Base-by-base conservation (phyloP, 2,113 vertebrate species). In the Amphiprion percula region DNA sequence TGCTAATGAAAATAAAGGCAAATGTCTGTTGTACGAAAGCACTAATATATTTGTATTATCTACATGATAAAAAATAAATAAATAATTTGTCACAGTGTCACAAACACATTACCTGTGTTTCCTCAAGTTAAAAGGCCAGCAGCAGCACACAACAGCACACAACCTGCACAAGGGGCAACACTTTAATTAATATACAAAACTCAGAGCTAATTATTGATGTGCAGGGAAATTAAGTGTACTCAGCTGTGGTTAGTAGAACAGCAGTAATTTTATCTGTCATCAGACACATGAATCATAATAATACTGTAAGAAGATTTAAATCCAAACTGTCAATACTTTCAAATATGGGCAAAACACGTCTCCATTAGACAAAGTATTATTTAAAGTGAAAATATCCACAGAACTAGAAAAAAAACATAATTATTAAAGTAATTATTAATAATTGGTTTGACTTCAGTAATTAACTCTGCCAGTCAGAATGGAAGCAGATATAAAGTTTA, bases 251-350 rank as follows among this genome's bases (percentile, higher is more conserved):
- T 28, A 19, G 19, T 28, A 19, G 15, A 66, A 60, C n/a, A 60
- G 59, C 11, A 15, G 15, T 69, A 4, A 54, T 60, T 79, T 39
- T 79, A 17, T 12, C 24, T 17, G 47, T 49, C 15, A 49, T 49
- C 17, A 37, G 1, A 37, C 33, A 37, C 33, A 37, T 37, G 33
- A 9, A 37, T 37, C 33, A 37, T 37, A 37, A 37, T 37, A 8
- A 37, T 37, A 37, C 33, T 37, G 33, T 9, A 37, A 9, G 33
- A 9, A 37, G 33, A 9, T 8, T 49, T 19, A 5, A 17, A 49
- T 49, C 17, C 47, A 49, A 49, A 49, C 15, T 19, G 47, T 6
- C 16, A 37, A 10, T 37, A 37, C 8, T 10, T 37, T 9, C 0
- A 9, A 37, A 37, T 37, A 37, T 9, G 33, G 33, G 33, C 33